These are phyloP conservation scores for Hyles euphorbiae DNA, from an alignment of 1,140 invertebrate genomes.

Conservation along the genomic window DNA sequence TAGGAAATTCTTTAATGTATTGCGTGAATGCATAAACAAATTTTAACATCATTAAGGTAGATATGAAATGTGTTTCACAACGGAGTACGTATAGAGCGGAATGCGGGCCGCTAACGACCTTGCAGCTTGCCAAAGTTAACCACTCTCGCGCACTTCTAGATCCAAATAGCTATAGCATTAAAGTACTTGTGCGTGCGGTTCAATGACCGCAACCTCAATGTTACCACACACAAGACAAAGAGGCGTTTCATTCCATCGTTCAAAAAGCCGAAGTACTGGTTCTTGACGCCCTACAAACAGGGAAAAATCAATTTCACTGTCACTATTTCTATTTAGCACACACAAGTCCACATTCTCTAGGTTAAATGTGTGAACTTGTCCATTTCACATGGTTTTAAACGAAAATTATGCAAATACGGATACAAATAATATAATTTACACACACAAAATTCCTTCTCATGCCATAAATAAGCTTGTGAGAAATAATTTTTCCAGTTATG, in stretches of 20 bases:
- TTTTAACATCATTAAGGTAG: background rate
- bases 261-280: conserved; percentile 4
- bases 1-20: no score
- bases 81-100: conserved; percentile 43
- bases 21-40: no score
- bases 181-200: conserved; percentile 24
- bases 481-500: no score
- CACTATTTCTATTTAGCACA: no score
- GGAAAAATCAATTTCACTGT: no score
- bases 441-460: no score
- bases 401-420: no score
- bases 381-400: no score
- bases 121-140: conserved; percentile 63
- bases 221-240: conserved; percentile 13
- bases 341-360: no score
- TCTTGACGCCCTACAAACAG: conserved; percentile 1
- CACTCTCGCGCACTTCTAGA: conserved; percentile 55
- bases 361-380: no score
- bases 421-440: no score
- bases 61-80: conserved; percentile 61
- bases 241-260: conserved; percentile 3
- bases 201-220: conserved; percentile 27
- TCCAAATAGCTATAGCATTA: conserved; percentile 30
- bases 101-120: conserved; percentile 61
- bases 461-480: no score